Percentiles rank a stretch among this genome's conserved stretches.
These are phyloP conservation scores for Charanyca ferruginea DNA, from an alignment of 2,888 invertebrate genomes.

Conservation along the genomic window DNA sequence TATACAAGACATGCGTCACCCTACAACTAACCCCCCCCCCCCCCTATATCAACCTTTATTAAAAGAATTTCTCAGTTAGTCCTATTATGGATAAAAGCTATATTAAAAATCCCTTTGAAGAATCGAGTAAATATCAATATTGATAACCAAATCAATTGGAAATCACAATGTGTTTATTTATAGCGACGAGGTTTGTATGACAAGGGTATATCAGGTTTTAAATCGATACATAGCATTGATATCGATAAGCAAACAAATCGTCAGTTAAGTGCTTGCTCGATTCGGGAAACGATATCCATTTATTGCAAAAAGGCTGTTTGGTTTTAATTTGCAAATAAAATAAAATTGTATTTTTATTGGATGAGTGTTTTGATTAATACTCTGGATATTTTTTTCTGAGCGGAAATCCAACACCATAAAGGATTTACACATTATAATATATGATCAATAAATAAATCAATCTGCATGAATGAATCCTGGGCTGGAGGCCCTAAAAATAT, in stretches of 20 bases:
- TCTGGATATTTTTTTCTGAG: too few relatives aligned
- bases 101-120: too few relatives aligned
- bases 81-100: too few relatives aligned
- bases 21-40: too few relatives aligned
- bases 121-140: constrained; percentile 5
- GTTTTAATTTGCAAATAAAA: constrained; percentile 19
- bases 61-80: too few relatives aligned
- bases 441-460: too few relatives aligned
- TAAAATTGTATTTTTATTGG: constrained; percentile 7
- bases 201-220: constrained; percentile 24
- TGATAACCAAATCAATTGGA: constrained; percentile 3
- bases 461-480: too few relatives aligned
- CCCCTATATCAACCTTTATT: too few relatives aligned
- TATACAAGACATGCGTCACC: too few relatives aligned
- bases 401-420: too few relatives aligned
- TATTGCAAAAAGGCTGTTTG: constrained; percentile 18
- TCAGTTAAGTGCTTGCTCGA: constrained; percentile 32
- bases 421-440: too few relatives aligned
- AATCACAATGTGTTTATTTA: constrained; percentile 32
- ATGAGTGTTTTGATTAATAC: not conserved
- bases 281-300: constrained; percentile 9
- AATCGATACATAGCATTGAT: constrained; percentile 33
- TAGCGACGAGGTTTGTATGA: constrained; percentile 10
- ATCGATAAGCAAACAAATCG: constrained; percentile 43
- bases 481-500: too few relatives aligned